Percentiles rank a stretch among this genome's conserved stretches.
Evolutionary conservation across 2,888 invertebrate genomes (phyloP).

Genomic region (Augochlorella aurata): DNA sequence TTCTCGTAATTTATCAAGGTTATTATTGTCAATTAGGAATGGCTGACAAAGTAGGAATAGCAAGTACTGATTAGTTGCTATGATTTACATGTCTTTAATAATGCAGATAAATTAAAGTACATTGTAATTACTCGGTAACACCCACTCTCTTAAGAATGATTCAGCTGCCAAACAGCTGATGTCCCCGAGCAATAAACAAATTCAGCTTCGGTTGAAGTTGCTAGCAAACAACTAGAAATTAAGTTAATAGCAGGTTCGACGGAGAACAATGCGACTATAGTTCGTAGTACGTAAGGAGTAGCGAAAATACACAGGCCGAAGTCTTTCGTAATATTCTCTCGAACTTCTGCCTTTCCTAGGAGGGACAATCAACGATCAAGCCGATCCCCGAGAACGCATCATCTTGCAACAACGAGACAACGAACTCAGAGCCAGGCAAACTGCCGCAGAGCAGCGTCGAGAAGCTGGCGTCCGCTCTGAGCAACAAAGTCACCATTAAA

Average conservation of each 20-base stretch:
- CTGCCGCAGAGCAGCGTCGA: conserved; percentile 74
- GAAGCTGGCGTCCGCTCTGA: conserved; percentile 76
- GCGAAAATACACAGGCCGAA: too few species aligned
- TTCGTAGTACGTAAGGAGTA: too few species aligned
- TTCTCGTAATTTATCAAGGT: background rate
- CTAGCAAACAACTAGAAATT: conserved; percentile 21
- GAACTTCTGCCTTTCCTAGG: conserved; percentile 56
- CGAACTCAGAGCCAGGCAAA: conserved; percentile 65
- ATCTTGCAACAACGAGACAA: conserved; percentile 57
- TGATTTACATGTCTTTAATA: background rate
- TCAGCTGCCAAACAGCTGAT: background rate
- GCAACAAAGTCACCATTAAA: conserved; percentile 80
- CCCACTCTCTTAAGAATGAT: background rate
- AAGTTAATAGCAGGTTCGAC: conserved; percentile 11
- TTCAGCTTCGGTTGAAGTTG: background rate
- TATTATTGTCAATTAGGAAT: background rate
- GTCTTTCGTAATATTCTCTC: background rate
- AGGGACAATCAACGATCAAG: conserved; percentile 64
- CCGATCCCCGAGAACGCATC: conserved; percentile 59
- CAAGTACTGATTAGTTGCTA: background rate
- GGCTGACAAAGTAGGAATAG: background rate
- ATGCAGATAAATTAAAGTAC: background rate
- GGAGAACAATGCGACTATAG: background rate
- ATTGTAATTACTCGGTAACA: background rate
- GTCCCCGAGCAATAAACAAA: background rate